phyloP scores from a whole-genome alignment of 2,113 vertebrate species.

The Trinectes maculatus region DNA sequence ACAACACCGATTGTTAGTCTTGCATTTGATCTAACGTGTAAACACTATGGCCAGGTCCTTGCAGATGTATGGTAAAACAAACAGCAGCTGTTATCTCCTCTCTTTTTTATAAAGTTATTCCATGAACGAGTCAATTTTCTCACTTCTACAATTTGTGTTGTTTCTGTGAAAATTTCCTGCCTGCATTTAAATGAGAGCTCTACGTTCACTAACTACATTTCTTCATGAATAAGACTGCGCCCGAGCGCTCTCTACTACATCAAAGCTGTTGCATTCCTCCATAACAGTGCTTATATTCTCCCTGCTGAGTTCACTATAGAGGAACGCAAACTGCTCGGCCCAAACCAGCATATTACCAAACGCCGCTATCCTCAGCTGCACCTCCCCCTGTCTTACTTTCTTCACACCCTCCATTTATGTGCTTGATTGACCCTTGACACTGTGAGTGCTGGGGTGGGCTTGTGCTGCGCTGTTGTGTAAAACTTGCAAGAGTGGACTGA shows the following conservation, averaged over 20 bases:
- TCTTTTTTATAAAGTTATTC: too few relatives aligned
- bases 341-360: slow-evolving; percentile 59
- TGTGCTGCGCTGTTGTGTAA: slow-evolving; percentile 23
- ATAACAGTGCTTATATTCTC: slow-evolving; percentile 50
- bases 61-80: neutral
- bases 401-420: slow-evolving; percentile 46
- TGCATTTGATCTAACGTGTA: neutral
- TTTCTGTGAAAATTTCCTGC: too few relatives aligned
- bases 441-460: slow-evolving; percentile 14
- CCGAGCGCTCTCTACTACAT: slow-evolving; percentile 19
- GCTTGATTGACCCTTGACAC: slow-evolving; percentile 51
- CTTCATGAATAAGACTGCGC: neutral
- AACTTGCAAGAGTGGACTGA: slow-evolving; percentile 37
- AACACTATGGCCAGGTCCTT: neutral
- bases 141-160: too few relatives aligned
- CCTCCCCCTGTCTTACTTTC: slow-evolving; percentile 23
- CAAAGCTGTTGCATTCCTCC: slow-evolving; percentile 51
- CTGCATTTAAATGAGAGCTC: too few relatives aligned
- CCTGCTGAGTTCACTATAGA: slow-evolving; percentile 64
- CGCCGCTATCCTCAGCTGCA: slow-evolving; percentile 19
- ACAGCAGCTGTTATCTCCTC: neutral
- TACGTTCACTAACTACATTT: neutral
- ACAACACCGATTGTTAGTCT: too few relatives aligned
- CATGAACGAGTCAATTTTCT: too few relatives aligned
- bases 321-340: slow-evolving; percentile 64